These are phyloP conservation scores for Pecten maximus DNA, from an alignment of 2,888 invertebrate genomes.

Conservation along the genomic window DNA sequence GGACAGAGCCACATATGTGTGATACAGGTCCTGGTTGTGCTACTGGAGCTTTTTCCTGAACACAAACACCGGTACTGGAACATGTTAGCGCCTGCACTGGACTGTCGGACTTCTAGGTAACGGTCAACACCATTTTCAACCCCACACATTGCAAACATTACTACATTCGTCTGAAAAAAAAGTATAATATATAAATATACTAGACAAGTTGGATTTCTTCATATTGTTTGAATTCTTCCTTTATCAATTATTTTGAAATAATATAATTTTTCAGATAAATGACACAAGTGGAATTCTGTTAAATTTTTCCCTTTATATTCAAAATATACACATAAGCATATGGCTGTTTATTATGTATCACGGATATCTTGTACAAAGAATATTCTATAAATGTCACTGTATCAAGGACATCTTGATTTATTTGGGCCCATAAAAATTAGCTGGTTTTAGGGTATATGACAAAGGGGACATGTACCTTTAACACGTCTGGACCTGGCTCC, in stretches of 20 bases:
- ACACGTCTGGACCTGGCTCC: slow-evolving; percentile 33
- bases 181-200: not conserved
- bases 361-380: too few relatives aligned
- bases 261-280: too few relatives aligned
- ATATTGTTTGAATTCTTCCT: too few relatives aligned
- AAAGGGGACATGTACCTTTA: slow-evolving; percentile 49
- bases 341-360: too few relatives aligned
- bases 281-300: too few relatives aligned
- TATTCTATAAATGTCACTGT: too few relatives aligned
- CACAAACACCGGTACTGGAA: slow-evolving; percentile 51
- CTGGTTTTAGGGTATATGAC: too few relatives aligned
- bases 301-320: too few relatives aligned
- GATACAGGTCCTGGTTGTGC: slow-evolving; percentile 39
- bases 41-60: slow-evolving; percentile 34
- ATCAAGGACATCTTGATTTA: too few relatives aligned
- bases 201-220: not conserved
- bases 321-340: too few relatives aligned
- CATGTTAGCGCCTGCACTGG: slow-evolving; percentile 5
- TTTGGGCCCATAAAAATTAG: too few relatives aligned
- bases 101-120: slow-evolving; percentile 37
- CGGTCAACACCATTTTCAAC: slow-evolving; percentile 42
- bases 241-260: too few relatives aligned
- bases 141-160: slow-evolving; percentile 52
- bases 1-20: slow-evolving; percentile 53
- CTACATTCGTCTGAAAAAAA: slow-evolving; percentile 49